phyloP scores from a whole-genome alignment of 2,113 vertebrate species.

The Hippocampus comes region DNA sequence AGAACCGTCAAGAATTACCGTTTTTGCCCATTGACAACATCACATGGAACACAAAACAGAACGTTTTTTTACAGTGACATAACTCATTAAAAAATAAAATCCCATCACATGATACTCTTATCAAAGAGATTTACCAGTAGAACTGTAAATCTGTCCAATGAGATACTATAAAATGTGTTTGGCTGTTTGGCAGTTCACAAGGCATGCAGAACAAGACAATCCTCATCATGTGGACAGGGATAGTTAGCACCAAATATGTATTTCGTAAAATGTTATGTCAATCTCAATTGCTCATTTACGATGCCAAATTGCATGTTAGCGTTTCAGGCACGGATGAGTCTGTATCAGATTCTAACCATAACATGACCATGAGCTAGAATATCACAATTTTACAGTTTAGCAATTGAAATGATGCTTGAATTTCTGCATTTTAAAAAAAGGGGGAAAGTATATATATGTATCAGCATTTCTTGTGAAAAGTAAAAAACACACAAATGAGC shows the following conservation, averaged over 20 bases:
- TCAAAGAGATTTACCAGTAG: background rate
- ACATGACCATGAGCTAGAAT: too few species aligned
- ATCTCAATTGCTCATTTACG: background rate
- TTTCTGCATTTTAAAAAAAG: too few species aligned
- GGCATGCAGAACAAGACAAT: background rate
- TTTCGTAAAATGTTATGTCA: background rate
- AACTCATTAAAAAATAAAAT: background rate
- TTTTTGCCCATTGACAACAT: background rate
- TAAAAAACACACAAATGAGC: too few species aligned
- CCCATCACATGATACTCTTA: background rate
- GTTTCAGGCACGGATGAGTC: too few species aligned
- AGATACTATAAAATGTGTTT: background rate
- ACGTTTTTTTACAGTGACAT: background rate
- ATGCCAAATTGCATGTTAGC: too few species aligned
- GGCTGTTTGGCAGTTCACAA: background rate
- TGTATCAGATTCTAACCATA: too few species aligned
- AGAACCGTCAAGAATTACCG: background rate
- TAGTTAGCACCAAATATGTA: background rate
- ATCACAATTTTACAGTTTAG: too few species aligned
- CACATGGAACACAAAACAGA: background rate
- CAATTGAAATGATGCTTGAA: too few species aligned
- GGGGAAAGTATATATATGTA: too few species aligned
- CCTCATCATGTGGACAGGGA: background rate
- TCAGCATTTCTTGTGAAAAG: too few species aligned
- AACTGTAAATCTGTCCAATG: background rate